Percentiles rank a stretch among this genome's conserved stretches.
Conservation (phyloP, 2,888 invertebrate genomes). For the Mallateleia sp. region DNA sequence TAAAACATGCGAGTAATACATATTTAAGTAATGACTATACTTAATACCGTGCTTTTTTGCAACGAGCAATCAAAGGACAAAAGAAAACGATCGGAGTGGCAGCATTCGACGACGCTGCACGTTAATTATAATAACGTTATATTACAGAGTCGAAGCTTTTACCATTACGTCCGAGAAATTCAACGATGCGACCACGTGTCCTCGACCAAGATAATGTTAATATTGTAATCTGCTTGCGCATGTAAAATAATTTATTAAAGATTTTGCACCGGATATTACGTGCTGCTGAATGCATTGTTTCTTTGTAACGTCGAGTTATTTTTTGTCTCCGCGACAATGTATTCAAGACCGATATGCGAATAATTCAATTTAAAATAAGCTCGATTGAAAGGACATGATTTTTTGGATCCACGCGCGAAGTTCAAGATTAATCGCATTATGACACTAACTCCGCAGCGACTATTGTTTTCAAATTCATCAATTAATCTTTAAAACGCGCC, state of each 20-base stretch:
- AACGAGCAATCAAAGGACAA: neutral
- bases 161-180: slow-evolving; percentile 76
- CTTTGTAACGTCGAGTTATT: neutral
- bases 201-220: slow-evolving; percentile 51
- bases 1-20: too few species aligned
- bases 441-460: neutral
- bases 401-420: neutral
- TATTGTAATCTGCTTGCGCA: neutral
- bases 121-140: neutral
- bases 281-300: slow-evolving; percentile 11
- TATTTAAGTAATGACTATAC: too few species aligned
- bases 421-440: neutral
- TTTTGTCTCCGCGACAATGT: neutral
- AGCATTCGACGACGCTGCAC: neutral
- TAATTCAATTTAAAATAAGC: neutral
- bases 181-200: slow-evolving; percentile 76
- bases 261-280: slow-evolving; percentile 26
- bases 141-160: slow-evolving; percentile 14
- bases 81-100: slow-evolving; percentile 2
- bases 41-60: too few species aligned
- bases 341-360: neutral
- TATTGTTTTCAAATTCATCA: neutral
- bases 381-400: neutral
- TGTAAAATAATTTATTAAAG: slow-evolving; percentile 3
- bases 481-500: neutral